Conservation (phyloP, 2,888 invertebrate species). For the Ectemnius lituratus region DNA sequence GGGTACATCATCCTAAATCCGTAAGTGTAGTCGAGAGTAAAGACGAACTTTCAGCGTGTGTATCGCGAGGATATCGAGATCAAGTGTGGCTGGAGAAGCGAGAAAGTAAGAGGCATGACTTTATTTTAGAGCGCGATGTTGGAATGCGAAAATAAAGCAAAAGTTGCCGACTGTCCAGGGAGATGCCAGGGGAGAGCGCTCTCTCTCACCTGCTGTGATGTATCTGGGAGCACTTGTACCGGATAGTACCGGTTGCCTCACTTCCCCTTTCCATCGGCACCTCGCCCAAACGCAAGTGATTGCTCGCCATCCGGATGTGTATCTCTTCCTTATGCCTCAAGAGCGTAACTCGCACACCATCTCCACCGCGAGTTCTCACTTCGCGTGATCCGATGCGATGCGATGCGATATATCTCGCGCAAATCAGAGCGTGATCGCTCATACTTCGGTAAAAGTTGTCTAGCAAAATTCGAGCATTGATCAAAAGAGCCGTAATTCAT, state of each 20-base stretch:
- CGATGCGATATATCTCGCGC: neutral
- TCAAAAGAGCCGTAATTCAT: no score
- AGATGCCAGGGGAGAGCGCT: conserved; percentile 23
- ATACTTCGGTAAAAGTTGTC: no score
- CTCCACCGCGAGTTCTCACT: neutral
- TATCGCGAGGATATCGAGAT: conserved; percentile 36
- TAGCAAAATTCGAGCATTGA: no score
- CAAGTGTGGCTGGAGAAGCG: conserved; percentile 38
- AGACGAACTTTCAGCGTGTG: conserved; percentile 21
- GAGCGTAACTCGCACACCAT: conserved; percentile 5
- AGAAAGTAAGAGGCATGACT: conserved; percentile 65
- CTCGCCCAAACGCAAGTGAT: conserved; percentile 35
- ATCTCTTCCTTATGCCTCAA: conserved; percentile 30
- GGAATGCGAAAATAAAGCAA: conserved; percentile 60
- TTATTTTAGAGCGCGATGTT: conserved; percentile 56
- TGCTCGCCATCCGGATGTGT: conserved; percentile 39
- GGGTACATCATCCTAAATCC: no score
- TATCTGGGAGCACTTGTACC: conserved; percentile 11
- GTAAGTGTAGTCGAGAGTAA: neutral
- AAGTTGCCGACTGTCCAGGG: conserved; percentile 18
- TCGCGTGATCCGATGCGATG: neutral
- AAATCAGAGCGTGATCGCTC: neutral
- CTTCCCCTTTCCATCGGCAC: conserved; percentile 54
- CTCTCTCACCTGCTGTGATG: conserved; percentile 50
- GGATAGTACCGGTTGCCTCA: conserved; percentile 29